Percentiles rank a stretch among this genome's conserved stretches.
phyloP scores from a whole-genome alignment of 2,113 vertebrate species.

The Leptodactylus fuscus region DNA sequence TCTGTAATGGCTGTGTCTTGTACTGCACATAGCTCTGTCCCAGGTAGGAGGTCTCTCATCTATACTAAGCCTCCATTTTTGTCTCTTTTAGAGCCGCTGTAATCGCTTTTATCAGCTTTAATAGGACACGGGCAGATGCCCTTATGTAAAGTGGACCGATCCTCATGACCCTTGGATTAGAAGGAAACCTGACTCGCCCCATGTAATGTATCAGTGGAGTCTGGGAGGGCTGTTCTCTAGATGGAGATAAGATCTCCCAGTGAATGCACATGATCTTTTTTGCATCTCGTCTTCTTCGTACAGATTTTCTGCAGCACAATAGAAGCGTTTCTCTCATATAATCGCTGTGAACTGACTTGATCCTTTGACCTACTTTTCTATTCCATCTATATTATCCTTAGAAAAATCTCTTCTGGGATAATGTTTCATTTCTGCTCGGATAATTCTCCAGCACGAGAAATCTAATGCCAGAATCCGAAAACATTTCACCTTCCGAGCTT shows the following conservation, averaged over 20 bases:
- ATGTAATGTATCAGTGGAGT: background rate
- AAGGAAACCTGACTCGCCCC: background rate
- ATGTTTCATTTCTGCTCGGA: background rate
- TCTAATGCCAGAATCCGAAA: background rate
- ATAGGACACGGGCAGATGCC: background rate
- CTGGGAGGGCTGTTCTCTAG: background rate
- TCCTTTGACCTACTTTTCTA: slow-evolving; percentile 5
- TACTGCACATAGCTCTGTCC: too few relatives aligned
- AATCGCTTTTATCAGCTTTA: background rate
- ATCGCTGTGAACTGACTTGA: background rate
- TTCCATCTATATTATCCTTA: background rate
- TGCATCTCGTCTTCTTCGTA: background rate
- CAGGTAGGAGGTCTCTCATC: too few relatives aligned
- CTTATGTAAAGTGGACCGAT: background rate
- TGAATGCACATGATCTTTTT: background rate
- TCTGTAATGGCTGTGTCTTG: too few relatives aligned
- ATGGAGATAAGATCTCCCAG: background rate
- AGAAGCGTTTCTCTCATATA: background rate
- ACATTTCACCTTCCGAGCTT: background rate
- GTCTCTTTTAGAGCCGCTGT: too few relatives aligned
- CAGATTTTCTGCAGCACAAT: background rate
- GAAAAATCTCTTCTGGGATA: background rate
- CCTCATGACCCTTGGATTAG: background rate
- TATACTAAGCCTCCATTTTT: too few relatives aligned
- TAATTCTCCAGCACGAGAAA: background rate